These are phyloP conservation scores for Tethya wilhelma DNA, from an alignment of 37 sponge, comb jelly and placozoan species.

Conservation along the genomic window DNA sequence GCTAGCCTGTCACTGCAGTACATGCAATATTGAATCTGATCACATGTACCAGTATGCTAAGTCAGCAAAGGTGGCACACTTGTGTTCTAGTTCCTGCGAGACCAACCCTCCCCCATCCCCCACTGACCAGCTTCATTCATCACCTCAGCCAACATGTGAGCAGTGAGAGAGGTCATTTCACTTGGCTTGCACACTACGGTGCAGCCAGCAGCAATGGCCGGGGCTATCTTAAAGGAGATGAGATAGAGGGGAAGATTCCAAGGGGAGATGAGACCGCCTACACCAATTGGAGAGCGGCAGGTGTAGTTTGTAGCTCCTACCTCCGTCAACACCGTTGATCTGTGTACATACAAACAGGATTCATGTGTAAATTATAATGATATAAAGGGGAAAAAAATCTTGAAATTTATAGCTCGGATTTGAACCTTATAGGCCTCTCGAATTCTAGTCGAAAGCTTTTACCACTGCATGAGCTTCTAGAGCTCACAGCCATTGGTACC, in stretches of 20 bases:
- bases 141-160: conserved; percentile 83
- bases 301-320: conserved; percentile 81
- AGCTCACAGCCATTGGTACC: background rate
- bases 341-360: no score
- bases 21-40: no score
- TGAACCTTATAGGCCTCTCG: no score
- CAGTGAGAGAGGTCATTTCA: conserved; percentile 94
- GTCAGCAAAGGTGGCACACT: no score
- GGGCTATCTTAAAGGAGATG: conserved; percentile 91
- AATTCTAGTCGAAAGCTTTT: no score
- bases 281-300: conserved; percentile 78
- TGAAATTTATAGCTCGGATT: no score
- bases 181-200: conserved; percentile 94
- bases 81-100: no score
- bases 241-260: conserved; percentile 94
- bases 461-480: no score
- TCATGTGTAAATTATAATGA: no score
- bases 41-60: no score
- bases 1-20: no score
- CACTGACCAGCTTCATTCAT: conserved; percentile 76
- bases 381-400: no score
- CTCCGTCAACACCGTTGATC: conserved; percentile 52
- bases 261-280: conserved; percentile 92
- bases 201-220: conserved; percentile 85
- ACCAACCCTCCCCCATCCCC: background rate